phyloP scores from a whole-genome alignment of 2,797 vertebrate genomes.

The Gorsachius magnificus region DNA sequence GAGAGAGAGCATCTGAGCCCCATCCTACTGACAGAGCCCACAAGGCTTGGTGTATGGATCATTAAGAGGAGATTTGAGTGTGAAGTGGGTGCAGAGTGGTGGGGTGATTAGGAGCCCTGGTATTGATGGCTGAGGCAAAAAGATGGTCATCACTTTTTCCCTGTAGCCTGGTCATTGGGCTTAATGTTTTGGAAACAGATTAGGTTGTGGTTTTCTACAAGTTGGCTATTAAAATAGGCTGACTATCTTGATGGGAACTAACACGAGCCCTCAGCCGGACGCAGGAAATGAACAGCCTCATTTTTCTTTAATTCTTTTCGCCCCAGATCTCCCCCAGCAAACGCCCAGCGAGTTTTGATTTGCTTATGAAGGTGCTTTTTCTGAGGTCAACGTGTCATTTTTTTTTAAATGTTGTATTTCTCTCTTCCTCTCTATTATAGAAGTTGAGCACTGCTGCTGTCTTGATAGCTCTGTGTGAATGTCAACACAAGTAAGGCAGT shows the following conservation, averaged over 20 bases:
- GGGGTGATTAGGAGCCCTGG: not conserved
- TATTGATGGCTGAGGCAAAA: not conserved
- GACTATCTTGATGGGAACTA: not conserved
- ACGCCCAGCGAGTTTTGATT: not conserved
- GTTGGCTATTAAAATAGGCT: not conserved
- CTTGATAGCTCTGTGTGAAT: not conserved
- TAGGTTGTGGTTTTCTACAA: not conserved
- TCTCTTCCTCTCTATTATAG: not conserved
- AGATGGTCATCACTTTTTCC: not conserved
- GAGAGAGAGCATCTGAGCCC: not conserved
- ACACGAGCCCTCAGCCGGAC: not conserved
- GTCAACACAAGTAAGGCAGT: not conserved
- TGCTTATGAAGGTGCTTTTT: not conserved
- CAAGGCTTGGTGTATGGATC: not conserved
- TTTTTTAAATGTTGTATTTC: not conserved
- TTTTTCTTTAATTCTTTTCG: not conserved
- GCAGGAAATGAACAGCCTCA: not conserved
- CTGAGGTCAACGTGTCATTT: not conserved
- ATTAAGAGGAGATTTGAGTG: not conserved
- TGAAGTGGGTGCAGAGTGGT: not conserved
- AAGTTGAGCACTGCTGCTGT: not conserved
- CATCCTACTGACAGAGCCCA: not conserved
- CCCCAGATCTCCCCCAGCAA: not conserved
- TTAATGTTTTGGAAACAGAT: not conserved
- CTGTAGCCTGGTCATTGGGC: not conserved